Base-by-base conservation (phyloP, 53 echinoderm and acorn worm genomes). In the Echinometra lucunter region DNA sequence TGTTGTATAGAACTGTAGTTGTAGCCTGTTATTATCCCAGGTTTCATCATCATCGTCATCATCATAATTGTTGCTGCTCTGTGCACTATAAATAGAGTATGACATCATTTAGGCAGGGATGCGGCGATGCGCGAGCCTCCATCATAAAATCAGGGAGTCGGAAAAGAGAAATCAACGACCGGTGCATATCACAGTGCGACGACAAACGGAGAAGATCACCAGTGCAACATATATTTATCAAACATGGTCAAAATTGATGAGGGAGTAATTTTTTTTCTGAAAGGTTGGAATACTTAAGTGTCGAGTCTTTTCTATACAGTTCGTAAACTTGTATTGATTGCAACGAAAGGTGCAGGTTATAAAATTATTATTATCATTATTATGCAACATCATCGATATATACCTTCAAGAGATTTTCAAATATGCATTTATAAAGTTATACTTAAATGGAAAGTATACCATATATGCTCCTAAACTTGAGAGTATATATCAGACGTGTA, bases 161-260 rank as follows among this genome's bases (percentile, higher is more conserved):
- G n/a, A n/a, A n/a, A n/a, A n/a, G n/a, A n/a, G 21, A 53, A 85
- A 85, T 85, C 85, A 85, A 85, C 19, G n/a, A 85, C 85, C 85
- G 49, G 0, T 85, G 10, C 37, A 38, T 63, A 63, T 15, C 42
- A 21, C 42, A 81, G 34, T 78, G 35, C 21, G 40, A 78, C 32
- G 78, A 1, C 78, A 11, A 34, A 72, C 35, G 7, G 0, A 72
- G 72, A 28, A 32, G 72, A 72, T 53, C 53, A 0, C 8, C 12
- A 32, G 35, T 32, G 32, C 35, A 35, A 70, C 70, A n/a, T 25
- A 4, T 3, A 4, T 63, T n/a, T n/a, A n/a, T n/a, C n/a, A n/a
- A n/a, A n/a, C n/a, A n/a, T n/a, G n/a, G 23, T 63, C 63, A 63
- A 63, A 63, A 63, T 25, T 63, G 63, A 63, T 23, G 25, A 23